phyloP scores from a whole-genome alignment of 2,113 vertebrate species.

The Barnardius zonarius region DNA sequence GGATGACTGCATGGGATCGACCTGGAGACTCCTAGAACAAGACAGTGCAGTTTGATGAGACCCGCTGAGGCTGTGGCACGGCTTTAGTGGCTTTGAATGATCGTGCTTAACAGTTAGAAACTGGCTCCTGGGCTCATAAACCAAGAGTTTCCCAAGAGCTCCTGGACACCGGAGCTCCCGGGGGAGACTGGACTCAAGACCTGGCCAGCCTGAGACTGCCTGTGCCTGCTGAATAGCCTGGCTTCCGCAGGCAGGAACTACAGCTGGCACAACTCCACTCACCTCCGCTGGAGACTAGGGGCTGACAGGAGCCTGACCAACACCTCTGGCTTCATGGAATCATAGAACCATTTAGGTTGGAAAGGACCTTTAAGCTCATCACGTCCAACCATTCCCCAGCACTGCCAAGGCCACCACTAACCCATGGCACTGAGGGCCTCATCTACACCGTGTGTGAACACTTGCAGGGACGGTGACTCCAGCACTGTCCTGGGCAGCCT shows the following conservation, averaged over 20 bases:
- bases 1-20: not conserved
- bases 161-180: not conserved
- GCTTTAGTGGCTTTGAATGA: not conserved
- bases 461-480: not conserved
- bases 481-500: not conserved
- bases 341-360: not conserved
- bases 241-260: not conserved
- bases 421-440: not conserved
- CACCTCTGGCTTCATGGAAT: accelerated
- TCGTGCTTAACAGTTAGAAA: not conserved
- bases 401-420: not conserved
- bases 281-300: not conserved
- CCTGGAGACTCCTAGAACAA: not conserved
- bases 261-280: accelerated
- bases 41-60: not conserved
- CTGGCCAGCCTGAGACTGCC: not conserved
- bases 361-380: not conserved
- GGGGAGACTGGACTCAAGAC: not conserved
- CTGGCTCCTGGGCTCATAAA: not conserved
- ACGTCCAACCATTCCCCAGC: not conserved
- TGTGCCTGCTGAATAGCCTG: accelerated
- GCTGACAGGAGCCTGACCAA: not conserved
- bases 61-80: not conserved
- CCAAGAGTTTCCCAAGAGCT: not conserved
- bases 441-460: accelerated